A percentile compares a stretch with the other conserved stretches of the same genome.
These are phyloP conservation scores for Sinohyriopsis cumingii DNA, from an alignment of 2,888 invertebrate genomes.

Conservation along the genomic window DNA sequence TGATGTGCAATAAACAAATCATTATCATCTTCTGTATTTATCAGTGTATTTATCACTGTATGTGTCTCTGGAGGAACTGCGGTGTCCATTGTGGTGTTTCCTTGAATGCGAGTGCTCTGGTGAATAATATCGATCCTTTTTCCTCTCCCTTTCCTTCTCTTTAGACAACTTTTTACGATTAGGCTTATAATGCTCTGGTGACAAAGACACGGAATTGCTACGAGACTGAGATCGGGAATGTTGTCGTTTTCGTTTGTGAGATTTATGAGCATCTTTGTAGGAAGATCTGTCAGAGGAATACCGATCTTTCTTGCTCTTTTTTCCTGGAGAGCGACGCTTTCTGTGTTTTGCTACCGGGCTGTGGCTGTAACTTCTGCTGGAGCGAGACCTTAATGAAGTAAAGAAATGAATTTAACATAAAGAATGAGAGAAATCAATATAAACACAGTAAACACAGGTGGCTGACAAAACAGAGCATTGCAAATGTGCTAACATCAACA, in stretches of 20 bases:
- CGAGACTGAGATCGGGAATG: conserved; percentile 39
- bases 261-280: conserved; percentile 44
- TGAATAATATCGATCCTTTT: conserved; percentile 43
- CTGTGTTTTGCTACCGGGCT: conserved; percentile 39
- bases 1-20: background rate
- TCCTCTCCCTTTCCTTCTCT: conserved; percentile 43
- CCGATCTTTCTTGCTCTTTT: conserved; percentile 51
- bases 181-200: conserved; percentile 35
- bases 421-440: no score
- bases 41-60: conserved; percentile 35
- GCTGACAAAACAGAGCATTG: no score
- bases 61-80: conserved; percentile 46
- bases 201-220: conserved; percentile 42
- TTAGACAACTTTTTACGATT: conserved; percentile 41
- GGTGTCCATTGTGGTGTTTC: conserved; percentile 53
- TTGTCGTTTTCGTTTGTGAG: conserved; percentile 50
- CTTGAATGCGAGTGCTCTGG: conserved; percentile 39
- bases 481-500: no score
- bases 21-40: conserved; percentile 24
- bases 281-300: conserved; percentile 41
- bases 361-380: conserved; percentile 49
- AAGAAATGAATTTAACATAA: background rate
- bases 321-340: conserved; percentile 31
- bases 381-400: conserved; percentile 8
- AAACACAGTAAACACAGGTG: no score